phyloP scores from a whole-genome alignment of 2,113 vertebrate genomes.

The Aphyosemion australe region DNA sequence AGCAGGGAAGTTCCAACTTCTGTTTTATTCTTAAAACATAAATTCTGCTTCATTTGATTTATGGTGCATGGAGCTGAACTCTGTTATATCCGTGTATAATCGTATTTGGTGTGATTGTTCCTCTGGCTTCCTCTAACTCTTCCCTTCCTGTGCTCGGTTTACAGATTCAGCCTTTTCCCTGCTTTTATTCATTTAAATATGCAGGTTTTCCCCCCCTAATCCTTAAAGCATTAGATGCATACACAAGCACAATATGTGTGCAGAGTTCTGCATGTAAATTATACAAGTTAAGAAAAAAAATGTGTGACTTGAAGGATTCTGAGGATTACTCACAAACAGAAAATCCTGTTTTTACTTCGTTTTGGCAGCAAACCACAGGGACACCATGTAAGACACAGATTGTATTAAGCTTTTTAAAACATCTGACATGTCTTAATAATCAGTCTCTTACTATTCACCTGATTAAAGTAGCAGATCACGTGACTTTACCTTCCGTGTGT shows the following conservation, averaged over 20 bases:
- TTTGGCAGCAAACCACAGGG: background rate
- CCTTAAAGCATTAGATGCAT: background rate
- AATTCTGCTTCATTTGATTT: background rate
- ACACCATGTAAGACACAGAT: background rate
- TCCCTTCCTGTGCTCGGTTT: background rate
- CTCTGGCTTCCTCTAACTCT: background rate
- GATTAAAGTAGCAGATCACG: constrained; percentile 3
- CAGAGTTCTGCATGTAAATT: background rate
- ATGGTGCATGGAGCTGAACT: background rate
- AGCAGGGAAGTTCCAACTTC: background rate
- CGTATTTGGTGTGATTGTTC: background rate
- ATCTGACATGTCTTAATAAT: background rate
- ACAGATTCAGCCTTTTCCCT: background rate
- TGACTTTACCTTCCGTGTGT: background rate
- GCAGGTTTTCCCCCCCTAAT: too few relatives aligned
- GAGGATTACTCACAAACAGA: background rate
- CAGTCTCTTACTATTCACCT: background rate
- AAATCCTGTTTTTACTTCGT: background rate
- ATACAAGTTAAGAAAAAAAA: background rate
- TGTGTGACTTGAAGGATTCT: background rate
- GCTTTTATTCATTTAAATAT: background rate
- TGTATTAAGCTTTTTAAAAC: background rate
- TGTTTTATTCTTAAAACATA: background rate
- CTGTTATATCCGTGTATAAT: background rate
- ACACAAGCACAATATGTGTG: background rate